Conservation (phyloP, 2,113 vertebrate species). For the Xyrauchen texanus region DNA sequence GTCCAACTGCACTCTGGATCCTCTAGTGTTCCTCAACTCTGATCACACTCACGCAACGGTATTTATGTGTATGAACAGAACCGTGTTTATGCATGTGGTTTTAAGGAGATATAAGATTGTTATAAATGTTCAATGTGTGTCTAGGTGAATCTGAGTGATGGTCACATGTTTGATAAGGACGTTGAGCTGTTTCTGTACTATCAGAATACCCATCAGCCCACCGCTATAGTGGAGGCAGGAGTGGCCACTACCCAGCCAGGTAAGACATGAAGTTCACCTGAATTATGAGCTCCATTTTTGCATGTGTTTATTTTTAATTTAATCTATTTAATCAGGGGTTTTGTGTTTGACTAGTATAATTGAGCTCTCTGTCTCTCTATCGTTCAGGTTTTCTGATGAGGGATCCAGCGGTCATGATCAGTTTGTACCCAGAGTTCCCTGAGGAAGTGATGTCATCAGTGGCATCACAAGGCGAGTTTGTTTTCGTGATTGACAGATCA, state of each 20-base stretch:
- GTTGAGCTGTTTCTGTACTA: constrained; percentile 82
- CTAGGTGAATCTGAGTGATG: constrained; percentile 77
- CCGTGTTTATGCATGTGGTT: not conserved
- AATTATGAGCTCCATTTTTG: not conserved
- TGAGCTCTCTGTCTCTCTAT: not conserved
- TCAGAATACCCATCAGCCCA: constrained; percentile 71
- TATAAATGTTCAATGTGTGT: not conserved
- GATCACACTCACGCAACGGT: constrained; percentile 76
- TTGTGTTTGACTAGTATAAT: too few relatives aligned
- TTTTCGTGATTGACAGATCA: constrained; percentile 83
- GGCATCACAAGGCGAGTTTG: constrained; percentile 73
- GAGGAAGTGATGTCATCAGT: constrained; percentile 60
- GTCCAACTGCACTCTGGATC: constrained; percentile 73
- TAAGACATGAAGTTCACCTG: constrained; percentile 36
- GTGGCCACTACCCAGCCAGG: constrained; percentile 62
- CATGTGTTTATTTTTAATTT: too few relatives aligned
- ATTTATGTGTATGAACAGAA: not conserved
- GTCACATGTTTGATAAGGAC: constrained; percentile 78
- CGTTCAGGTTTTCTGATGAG: constrained; percentile 76
- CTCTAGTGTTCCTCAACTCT: constrained; percentile 65
- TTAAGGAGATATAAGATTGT: not conserved
- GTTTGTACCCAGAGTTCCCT: constrained; percentile 80
- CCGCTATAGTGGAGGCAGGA: constrained; percentile 74
- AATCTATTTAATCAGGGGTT: not conserved
- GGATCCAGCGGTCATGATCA: constrained; percentile 79